Conservation (phyloP, 2,113 vertebrate genomes). For the Dipodomys merriami region DNA sequence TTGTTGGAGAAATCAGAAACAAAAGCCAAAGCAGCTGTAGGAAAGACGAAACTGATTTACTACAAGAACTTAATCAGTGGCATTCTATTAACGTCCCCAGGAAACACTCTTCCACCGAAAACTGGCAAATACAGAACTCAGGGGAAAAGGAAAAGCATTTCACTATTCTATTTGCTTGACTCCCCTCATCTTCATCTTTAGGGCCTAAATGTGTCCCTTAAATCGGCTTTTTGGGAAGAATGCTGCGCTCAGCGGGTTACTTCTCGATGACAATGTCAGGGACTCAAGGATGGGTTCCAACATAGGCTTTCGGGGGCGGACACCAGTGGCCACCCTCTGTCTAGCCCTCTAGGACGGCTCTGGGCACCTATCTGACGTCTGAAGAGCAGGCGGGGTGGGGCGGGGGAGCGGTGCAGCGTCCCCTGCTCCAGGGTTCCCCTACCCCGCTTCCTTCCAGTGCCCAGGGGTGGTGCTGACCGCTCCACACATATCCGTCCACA, state of each 20-base stretch:
- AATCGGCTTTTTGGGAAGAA: background rate
- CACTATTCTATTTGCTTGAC: background rate
- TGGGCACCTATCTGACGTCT: background rate
- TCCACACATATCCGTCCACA: background rate
- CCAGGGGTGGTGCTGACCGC: background rate
- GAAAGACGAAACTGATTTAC: background rate
- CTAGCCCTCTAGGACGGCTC: background rate
- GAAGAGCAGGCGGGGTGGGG: background rate
- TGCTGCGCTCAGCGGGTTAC: background rate
- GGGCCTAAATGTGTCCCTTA: background rate
- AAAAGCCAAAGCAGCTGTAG: background rate
- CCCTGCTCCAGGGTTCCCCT: background rate
- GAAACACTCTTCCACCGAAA: background rate
- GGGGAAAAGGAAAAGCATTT: background rate
- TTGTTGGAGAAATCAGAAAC: background rate
- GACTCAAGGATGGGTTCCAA: background rate
- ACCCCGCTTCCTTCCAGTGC: background rate
- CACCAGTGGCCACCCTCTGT: background rate
- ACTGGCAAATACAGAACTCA: background rate
- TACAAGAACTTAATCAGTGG: background rate
- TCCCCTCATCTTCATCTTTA: background rate
- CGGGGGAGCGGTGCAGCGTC: no score
- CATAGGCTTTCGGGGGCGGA: background rate
- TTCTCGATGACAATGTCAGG: background rate
- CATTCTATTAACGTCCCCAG: background rate